These are phyloP conservation scores for Gallinago nigripennis DNA, from an alignment of 2,797 vertebrate genomes.

Conservation along the genomic window DNA sequence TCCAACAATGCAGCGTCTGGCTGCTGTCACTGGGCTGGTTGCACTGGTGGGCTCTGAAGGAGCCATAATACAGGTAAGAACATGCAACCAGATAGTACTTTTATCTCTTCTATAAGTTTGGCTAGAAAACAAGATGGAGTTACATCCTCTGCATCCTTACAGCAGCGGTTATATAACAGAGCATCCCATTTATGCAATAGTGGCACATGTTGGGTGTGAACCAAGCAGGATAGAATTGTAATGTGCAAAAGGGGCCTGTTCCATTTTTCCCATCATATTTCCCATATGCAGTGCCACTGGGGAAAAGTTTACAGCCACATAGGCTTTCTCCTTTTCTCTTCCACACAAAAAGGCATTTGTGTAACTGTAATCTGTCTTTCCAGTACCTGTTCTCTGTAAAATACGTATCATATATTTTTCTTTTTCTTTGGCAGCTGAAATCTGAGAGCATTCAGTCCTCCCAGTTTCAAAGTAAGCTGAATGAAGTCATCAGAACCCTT, in stretches of 20 bases:
- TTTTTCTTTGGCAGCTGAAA: constrained; percentile 80
- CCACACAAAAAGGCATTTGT: not conserved
- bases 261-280: not conserved
- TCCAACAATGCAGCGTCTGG: constrained; percentile 95
- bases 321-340: not conserved
- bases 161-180: not conserved
- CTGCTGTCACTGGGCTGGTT: constrained; percentile 89
- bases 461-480: constrained; percentile 88
- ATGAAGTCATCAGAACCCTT: constrained; percentile 90
- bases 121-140: not conserved
- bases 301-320: not conserved
- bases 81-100: not conserved
- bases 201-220: not conserved
- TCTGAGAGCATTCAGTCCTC: constrained; percentile 85
- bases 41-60: constrained; percentile 91
- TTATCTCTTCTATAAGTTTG: not conserved
- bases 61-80: constrained; percentile 85
- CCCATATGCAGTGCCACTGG: not conserved
- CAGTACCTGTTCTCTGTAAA: not conserved
- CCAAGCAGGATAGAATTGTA: not conserved
- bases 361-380: not conserved
- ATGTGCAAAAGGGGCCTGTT: not conserved
- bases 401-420: not conserved
- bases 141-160: not conserved
- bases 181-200: not conserved